Evolutionary conservation across 2,888 invertebrate species (phyloP), one percentile per base, ranked within the genome.

Genomic region (Torymus aiolomorphi): DNA sequence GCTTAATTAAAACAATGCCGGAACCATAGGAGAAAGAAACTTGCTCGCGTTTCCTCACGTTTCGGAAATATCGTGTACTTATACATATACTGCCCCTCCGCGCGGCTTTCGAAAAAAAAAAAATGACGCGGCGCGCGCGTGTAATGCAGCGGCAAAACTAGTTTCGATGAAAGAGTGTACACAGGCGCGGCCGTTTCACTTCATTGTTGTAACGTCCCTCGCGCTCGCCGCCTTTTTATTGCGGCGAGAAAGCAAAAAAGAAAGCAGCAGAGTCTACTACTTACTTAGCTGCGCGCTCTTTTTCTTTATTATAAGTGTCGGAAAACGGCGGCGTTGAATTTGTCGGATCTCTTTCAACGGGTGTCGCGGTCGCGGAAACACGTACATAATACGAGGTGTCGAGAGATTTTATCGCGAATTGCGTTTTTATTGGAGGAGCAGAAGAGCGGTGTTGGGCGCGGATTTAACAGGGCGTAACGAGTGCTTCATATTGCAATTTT

Each of bases 91-190:
- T 71, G 62, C 52, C 51, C 67, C 14, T 14, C 51, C 18, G n/a
- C 18, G 57, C 42, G 57, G 73, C 67, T 78, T 78, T 78, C 78
- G 61, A 73, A 72, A 78, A 71, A 65, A 73, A 72, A 78, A 24
- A 59, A 59, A 49, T 70, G 24, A 52, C 16, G 18, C 31, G n/a
- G 51, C 57, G 13, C 16, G 24, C 61, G 61, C 67, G 69, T 51
- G 69, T 69, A 73, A 73, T 78, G 8, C 67, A 62, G 16, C 42
- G 65, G 73, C 63, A 70, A 71, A 75, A 76, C 80, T 75, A 80
- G 80, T 79, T 79, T 70, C n/a, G 59, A 77, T 71, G 66, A 59
- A 62, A 59, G 57, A 31, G 24, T 12, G 11, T 16, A 42, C 13
- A 51, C 42, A 59, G 8, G 31, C 12, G 3, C 14, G 14, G 18